phyloP scores from a whole-genome alignment of 64 coral and sea anemone genomes.

The Astreopora myriophthalma region DNA sequence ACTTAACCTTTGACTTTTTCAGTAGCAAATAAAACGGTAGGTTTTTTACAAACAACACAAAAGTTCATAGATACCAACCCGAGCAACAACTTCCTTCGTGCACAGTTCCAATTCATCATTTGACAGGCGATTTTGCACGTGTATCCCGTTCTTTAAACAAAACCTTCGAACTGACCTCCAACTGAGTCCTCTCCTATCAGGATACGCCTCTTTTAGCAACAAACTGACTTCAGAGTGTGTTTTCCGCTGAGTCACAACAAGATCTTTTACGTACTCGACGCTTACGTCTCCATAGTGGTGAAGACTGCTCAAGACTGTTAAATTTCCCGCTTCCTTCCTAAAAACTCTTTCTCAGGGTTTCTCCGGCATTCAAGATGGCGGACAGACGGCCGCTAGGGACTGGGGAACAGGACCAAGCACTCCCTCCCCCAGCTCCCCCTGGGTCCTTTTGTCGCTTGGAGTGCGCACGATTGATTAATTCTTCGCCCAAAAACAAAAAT shows the following conservation, averaged over 20 bases:
- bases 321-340: constrained; percentile 28
- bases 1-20: too few relatives aligned
- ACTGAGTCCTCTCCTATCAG: constrained; percentile 44
- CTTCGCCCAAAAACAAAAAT: neutral
- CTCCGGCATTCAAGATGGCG: neutral
- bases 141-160: constrained; percentile 33
- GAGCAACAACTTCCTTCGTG: constrained; percentile 13
- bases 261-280: neutral
- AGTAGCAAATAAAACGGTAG: neutral
- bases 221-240: constrained; percentile 21
- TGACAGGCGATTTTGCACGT: constrained; percentile 27
- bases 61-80: neutral
- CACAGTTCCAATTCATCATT: constrained; percentile 53
- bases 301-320: neutral
- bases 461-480: neutral
- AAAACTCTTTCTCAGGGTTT: neutral
- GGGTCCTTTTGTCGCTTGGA: neutral
- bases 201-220: constrained; percentile 27
- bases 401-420: too few relatives aligned
- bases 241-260: constrained; percentile 36
- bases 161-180: constrained; percentile 31
- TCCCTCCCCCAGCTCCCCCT: neutral
- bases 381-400: too few relatives aligned
- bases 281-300: constrained; percentile 2
- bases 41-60: neutral